phyloP scores from a whole-genome alignment of 1,140 invertebrate species.

The Dreissena rostriformis region DNA sequence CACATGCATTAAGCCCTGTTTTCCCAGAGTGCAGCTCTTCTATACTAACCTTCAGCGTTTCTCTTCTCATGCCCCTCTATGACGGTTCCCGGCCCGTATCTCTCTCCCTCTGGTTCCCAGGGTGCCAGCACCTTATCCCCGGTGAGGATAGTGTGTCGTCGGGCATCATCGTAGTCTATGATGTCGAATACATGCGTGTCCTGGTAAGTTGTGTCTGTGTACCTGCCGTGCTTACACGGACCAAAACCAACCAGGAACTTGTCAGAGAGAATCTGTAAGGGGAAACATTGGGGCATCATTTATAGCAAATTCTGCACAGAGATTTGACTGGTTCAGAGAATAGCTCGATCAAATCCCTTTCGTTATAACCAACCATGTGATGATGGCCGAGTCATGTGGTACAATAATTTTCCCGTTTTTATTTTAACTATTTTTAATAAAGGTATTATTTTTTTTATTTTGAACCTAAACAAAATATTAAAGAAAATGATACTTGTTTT shows the following conservation, averaged over 20 bases:
- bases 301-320: neutral
- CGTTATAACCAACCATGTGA: too few species aligned
- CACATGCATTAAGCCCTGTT: too few species aligned
- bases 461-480: too few species aligned
- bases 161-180: conserved; percentile 74
- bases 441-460: too few species aligned
- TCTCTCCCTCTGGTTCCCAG: conserved; percentile 76
- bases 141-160: conserved; percentile 72
- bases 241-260: conserved; percentile 78
- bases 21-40: too few species aligned
- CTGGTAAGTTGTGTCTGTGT: conserved; percentile 73
- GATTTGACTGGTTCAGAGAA: too few species aligned
- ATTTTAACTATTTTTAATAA: too few species aligned
- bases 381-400: too few species aligned
- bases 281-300: neutral
- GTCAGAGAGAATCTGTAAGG: conserved; percentile 69
- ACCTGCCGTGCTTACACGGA: conserved; percentile 75
- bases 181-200: conserved; percentile 79
- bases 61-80: conserved; percentile 77
- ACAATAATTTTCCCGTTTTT: too few species aligned
- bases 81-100: conserved; percentile 76
- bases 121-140: conserved; percentile 76
- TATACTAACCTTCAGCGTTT: conserved; percentile 62
- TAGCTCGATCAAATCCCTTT: too few species aligned
- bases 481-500: too few species aligned